Percentiles rank a stretch among this genome's conserved stretches.
Conservation (phyloP, 2,113 vertebrate species). For the Seriola dumerili region DNA sequence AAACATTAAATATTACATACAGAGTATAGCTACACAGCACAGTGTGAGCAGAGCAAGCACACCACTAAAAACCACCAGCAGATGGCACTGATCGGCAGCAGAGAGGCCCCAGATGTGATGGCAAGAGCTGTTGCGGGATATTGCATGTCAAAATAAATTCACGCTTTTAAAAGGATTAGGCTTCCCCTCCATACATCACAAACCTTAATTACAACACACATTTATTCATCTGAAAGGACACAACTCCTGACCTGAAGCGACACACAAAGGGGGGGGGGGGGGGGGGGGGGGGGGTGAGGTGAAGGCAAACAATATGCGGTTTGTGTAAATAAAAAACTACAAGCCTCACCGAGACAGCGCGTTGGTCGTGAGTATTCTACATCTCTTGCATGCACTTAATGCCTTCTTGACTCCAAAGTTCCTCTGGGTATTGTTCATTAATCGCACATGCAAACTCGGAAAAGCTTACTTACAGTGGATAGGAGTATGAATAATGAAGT, state of each 20-base stretch:
- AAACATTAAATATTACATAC: neutral
- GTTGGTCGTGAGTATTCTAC: too few species aligned
- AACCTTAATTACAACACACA: conserved; percentile 55
- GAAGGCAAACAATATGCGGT: too few species aligned
- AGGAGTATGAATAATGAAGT: too few species aligned
- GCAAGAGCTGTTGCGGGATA: conserved; percentile 53
- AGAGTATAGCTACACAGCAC: neutral
- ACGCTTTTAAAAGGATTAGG: conserved; percentile 61
- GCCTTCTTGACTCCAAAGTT: too few species aligned
- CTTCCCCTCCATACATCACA: conserved; percentile 36
- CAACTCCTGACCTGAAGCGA: conserved; percentile 33
- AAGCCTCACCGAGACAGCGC: too few species aligned
- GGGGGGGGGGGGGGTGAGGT: too few species aligned
- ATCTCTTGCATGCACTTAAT: too few species aligned
- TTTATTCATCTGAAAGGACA: conserved; percentile 36
- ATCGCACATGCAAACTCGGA: too few species aligned
- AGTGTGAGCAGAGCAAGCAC: neutral
- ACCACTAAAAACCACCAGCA: conserved; percentile 48
- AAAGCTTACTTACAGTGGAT: too few species aligned
- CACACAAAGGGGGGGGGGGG: conserved; percentile 28
- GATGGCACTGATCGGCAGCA: conserved; percentile 60
- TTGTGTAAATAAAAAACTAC: too few species aligned
- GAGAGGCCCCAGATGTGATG: conserved; percentile 7
- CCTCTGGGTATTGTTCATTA: too few species aligned
- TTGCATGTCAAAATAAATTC: conserved; percentile 60